Percentiles rank a stretch among this genome's conserved stretches.
Evolutionary conservation across 2,888 invertebrate genomes (phyloP).

Genomic region (Adelphocoris suturalis): DNA sequence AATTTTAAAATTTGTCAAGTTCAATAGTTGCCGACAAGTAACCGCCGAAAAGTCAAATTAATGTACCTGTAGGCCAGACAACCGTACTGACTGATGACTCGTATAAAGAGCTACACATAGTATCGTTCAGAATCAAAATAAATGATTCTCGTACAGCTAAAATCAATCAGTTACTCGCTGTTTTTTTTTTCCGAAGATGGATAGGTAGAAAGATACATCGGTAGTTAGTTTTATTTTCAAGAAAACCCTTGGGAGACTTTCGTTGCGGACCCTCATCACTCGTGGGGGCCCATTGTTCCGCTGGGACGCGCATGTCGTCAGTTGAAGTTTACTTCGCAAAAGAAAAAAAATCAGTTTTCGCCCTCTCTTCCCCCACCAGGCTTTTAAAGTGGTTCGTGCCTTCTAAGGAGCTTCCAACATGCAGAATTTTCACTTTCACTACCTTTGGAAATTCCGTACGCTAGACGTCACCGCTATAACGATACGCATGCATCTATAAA

Average conservation of each 20-base stretch:
- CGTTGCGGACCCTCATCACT: background rate
- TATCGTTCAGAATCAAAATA: too few relatives aligned
- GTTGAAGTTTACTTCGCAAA: background rate
- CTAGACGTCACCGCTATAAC: background rate
- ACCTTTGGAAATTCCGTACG: background rate
- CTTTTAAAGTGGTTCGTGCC: background rate
- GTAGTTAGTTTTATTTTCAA: too few relatives aligned
- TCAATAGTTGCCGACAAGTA: too few relatives aligned
- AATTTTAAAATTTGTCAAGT: too few relatives aligned
- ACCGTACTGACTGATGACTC: too few relatives aligned
- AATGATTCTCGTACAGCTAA: too few relatives aligned
- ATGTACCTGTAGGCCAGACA: too few relatives aligned
- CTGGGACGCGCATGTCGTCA: background rate
- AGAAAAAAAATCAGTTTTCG: conserved; percentile 25
- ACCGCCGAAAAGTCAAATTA: too few relatives aligned
- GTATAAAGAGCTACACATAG: too few relatives aligned
- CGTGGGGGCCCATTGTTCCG: conserved; percentile 6
- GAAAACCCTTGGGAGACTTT: background rate
- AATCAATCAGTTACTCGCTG: too few relatives aligned
- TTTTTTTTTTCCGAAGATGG: too few relatives aligned
- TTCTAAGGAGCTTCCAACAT: background rate
- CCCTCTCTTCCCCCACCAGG: background rate
- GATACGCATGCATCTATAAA: background rate
- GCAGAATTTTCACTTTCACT: background rate
- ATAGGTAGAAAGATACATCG: too few relatives aligned